Evolutionary conservation across 2,797 vertebrate species (phyloP), one percentile per base, ranked within the genome.

Genomic region (Cossypha dichroa): DNA sequence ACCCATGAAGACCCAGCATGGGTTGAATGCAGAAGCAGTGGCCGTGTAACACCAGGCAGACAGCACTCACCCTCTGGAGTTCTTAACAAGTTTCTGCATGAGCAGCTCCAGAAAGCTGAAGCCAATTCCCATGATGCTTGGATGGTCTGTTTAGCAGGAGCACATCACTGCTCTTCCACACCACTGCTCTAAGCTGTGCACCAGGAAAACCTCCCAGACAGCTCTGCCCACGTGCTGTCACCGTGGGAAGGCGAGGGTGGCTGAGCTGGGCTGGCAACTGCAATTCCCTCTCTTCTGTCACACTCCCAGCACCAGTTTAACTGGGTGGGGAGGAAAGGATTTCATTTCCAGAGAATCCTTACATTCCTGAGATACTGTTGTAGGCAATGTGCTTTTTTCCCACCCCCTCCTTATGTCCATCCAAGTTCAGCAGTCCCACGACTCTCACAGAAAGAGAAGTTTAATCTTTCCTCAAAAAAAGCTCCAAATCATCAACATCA

Each of bases 101-200:
- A 91, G 51, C 52, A 75, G 56, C 43, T 94, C 52, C 78, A 85
- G 79, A 72, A 77, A 82, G 66, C 56, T 52, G 83, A 59, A 91
- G 64, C 41, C 52, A 66, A 29, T 83, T 78, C 33, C 68, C 1
- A 0, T n/a, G 55, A 59, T 54, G 60, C 38, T 60, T 43, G 67
- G 64, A 68, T 63, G 91, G 78, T 45, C n/a, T 56, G 41, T 59
- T 89, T 34, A 90, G 74, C 79, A 62, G 2, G 0, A 74, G 63
- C 74, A 79, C 25, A 63, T 82, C 77, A 11, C 70, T 70, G 69
- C 66, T 93, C n/a, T 49, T 59, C 74, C 74, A 49, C 20, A 41
- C 31, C 60, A 15, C 49, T 82, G 91, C 92, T 62, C 75, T 56
- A 18, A 66, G 74, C 62, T 69, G 64, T 33, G 73, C 73, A 28